Conservation (phyloP, 2,888 invertebrate genomes). For the Hirtodrosophila histrioides region DNA sequence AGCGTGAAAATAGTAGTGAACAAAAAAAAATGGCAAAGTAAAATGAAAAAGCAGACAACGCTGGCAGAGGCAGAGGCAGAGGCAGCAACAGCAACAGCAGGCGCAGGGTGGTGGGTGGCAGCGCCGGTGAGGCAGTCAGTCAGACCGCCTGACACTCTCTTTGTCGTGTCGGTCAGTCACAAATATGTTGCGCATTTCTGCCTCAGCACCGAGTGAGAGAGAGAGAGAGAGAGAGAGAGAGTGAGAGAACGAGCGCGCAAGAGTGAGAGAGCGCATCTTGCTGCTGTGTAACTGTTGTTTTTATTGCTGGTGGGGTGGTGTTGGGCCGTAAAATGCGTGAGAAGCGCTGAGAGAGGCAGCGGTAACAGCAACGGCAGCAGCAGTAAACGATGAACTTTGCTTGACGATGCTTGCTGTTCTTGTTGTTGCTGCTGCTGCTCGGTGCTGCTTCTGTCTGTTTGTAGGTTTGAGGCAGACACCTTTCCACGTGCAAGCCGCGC, state of each 20-base stretch:
- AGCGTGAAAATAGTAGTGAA: constrained; percentile 80
- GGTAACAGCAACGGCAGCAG: constrained; percentile 20
- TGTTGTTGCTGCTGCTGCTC: constrained; percentile 35
- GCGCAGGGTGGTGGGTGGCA: constrained; percentile 45
- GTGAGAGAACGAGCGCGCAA: constrained; percentile 14
- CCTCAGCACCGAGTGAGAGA: constrained; percentile 23
- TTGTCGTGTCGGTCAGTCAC: constrained; percentile 71
- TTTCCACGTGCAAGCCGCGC: constrained; percentile 72
- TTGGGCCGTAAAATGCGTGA: constrained; percentile 71
- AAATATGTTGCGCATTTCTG: constrained; percentile 81
- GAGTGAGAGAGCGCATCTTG: constrained; percentile 42
- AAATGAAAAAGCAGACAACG: constrained; percentile 64
- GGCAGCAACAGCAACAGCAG: constrained; percentile 21
- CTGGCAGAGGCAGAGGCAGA: constrained; percentile 32
- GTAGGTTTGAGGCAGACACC: constrained; percentile 72
- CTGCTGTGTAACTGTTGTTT: constrained; percentile 76
- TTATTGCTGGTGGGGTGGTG: constrained; percentile 52
- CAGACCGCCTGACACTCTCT: constrained; percentile 44
- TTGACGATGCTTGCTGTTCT: constrained; percentile 60
- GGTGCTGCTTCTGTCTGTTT: constrained; percentile 23
- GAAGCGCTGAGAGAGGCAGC: constrained; percentile 57
- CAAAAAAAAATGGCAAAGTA: constrained; percentile 60
- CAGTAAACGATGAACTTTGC: constrained; percentile 80
- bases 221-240: constrained; percentile 13
- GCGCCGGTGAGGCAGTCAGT: constrained; percentile 31